Evolutionary conservation across 2,113 vertebrate genomes (phyloP).

Genomic region (Pipra filicauda): DNA sequence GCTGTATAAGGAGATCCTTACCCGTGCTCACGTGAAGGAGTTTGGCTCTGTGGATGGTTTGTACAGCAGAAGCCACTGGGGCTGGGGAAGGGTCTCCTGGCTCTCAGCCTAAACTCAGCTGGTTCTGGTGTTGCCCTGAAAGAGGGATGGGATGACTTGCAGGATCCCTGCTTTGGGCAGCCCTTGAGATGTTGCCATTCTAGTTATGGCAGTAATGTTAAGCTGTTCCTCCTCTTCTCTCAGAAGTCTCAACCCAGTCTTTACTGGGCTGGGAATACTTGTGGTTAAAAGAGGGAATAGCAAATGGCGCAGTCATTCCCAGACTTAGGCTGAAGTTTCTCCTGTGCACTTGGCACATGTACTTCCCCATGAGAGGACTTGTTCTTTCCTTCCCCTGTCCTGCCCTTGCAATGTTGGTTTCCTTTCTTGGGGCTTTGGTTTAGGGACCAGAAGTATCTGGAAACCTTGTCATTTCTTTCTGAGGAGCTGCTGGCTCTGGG

Average conservation of each 20-base stretch:
- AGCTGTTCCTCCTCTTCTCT: not conserved
- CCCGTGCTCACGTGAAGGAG: constrained; percentile 95
- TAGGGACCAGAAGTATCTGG: not conserved
- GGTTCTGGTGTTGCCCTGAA: not conserved
- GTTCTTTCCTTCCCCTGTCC: not conserved
- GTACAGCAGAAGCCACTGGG: constrained; percentile 31
- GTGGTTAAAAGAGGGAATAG: not conserved
- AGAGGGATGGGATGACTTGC: not conserved
- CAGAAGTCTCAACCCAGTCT: not conserved
- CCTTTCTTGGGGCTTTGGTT: not conserved
- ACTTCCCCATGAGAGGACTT: not conserved
- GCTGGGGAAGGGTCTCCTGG: not conserved
- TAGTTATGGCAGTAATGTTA: not conserved
- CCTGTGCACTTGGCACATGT: not conserved
- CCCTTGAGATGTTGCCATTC: not conserved
- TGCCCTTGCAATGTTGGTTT: not conserved
- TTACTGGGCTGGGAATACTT: not conserved
- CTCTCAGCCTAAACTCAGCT: not conserved
- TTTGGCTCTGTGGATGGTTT: constrained; percentile 98
- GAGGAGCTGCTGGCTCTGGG: not conserved
- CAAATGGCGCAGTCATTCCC: not conserved
- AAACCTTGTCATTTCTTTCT: not conserved
- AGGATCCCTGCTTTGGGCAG: not conserved
- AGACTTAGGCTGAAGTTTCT: not conserved
- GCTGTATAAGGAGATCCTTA: constrained; percentile 98